These are phyloP conservation scores for Dorcus parallelipipedus DNA, from an alignment of 2,888 invertebrate species.

Conservation along the genomic window DNA sequence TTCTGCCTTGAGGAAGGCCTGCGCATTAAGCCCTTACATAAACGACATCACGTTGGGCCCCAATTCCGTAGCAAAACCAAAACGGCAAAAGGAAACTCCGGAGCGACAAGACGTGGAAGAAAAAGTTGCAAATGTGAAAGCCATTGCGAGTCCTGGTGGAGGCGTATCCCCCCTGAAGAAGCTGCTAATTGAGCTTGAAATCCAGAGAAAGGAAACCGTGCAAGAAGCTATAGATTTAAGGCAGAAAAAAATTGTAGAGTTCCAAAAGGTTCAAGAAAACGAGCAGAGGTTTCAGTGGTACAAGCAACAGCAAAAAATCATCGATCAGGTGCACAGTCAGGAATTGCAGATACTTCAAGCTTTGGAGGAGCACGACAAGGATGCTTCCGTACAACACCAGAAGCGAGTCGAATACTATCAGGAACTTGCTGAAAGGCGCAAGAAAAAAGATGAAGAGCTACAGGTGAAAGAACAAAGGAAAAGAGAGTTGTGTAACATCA, in stretches of 20 bases:
- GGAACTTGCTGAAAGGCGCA: conserved; percentile 48
- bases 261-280: conserved; percentile 36
- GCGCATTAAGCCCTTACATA: conserved; percentile 1
- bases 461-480: conserved; percentile 46
- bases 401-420: conserved; percentile 49
- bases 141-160: not conserved
- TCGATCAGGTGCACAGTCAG: conserved; percentile 49
- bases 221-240: conserved; percentile 41
- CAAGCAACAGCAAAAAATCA: conserved; percentile 40
- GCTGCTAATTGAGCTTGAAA: conserved; percentile 28
- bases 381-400: conserved; percentile 54
- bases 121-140: not conserved
- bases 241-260: conserved; percentile 41
- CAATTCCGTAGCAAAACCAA: not conserved
- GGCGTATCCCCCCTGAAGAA: not conserved
- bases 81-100: not conserved
- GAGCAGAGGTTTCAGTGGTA: conserved; percentile 36
- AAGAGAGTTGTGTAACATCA: conserved; percentile 28
- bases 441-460: conserved; percentile 53
- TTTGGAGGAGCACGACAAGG: conserved; percentile 54
- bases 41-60: conserved; percentile 12
- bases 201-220: conserved; percentile 35
- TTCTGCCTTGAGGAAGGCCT: conserved; percentile 6
- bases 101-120: not conserved
- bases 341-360: conserved; percentile 50